phyloP scores from a whole-genome alignment of 2,888 invertebrate species.

The Sisyra nigra region DNA sequence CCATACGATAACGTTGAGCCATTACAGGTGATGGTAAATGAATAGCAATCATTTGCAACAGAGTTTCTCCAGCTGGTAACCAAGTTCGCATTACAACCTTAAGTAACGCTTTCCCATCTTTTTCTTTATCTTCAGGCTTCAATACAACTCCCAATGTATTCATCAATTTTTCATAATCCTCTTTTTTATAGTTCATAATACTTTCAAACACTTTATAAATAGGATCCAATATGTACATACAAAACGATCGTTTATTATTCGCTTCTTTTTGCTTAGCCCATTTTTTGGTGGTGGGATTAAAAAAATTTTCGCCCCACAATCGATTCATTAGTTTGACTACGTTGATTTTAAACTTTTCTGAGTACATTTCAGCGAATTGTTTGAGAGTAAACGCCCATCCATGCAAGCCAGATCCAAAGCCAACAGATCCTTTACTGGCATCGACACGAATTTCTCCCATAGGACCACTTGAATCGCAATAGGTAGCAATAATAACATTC shows the following conservation, averaged over 20 bases:
- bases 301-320: conserved; percentile 99
- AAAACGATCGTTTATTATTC: conserved; percentile 94
- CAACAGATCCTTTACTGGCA: conserved; percentile 96
- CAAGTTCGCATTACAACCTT: conserved; percentile 98
- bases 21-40: conserved; percentile 98
- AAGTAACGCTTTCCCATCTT: conserved; percentile 88
- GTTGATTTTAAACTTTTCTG: conserved; percentile 97
- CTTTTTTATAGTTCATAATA: conserved; percentile 52
- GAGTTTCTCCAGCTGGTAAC: conserved; percentile 98
- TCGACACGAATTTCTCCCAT: conserved; percentile 99
- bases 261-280: conserved; percentile 87
- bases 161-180: conserved; percentile 74
- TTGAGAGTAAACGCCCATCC: conserved; percentile 99
- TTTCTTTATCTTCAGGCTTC: conserved; percentile 89
- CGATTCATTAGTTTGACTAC: conserved; percentile 93
- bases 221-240: conserved; percentile 96
- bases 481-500: conserved; percentile 99
- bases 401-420: conserved; percentile 98
- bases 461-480: conserved; percentile 92
- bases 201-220: conserved; percentile 88
- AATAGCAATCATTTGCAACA: conserved; percentile 99
- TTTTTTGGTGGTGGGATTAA: conserved; percentile 93
- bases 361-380: conserved; percentile 98
- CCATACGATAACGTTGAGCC: conserved; percentile 98
- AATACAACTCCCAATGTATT: conserved; percentile 84